These are phyloP conservation scores for Sesamia inferens DNA, from an alignment of 2,888 invertebrate genomes.

Conservation along the genomic window DNA sequence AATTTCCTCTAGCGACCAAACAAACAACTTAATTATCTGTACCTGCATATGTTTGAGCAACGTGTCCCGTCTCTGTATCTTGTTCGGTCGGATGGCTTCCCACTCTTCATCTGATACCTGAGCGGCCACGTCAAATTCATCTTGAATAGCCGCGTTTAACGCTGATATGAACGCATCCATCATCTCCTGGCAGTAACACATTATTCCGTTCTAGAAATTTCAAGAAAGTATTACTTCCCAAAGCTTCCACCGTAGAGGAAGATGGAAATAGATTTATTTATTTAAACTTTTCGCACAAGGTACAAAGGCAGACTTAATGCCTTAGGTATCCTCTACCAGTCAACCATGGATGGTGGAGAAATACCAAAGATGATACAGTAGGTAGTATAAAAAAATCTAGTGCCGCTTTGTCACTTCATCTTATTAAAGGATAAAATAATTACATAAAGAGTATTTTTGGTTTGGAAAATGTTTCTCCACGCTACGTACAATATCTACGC, in stretches of 20 bases:
- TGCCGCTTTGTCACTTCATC: too few relatives aligned
- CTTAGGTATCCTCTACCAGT: too few relatives aligned
- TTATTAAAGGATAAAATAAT: too few relatives aligned
- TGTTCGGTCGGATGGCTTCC: slow-evolving; percentile 94
- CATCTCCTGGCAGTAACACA: slow-evolving; percentile 93
- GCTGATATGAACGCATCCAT: slow-evolving; percentile 92
- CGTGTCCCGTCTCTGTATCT: slow-evolving; percentile 91
- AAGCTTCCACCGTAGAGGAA: too few relatives aligned
- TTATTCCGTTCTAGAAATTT: slow-evolving; percentile 89
- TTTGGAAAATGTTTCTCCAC: too few relatives aligned
- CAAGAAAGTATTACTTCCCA: not conserved
- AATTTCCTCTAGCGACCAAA: not conserved
- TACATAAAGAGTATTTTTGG: too few relatives aligned
- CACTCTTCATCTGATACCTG: slow-evolving; percentile 96
- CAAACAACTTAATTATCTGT: slow-evolving; percentile 10
- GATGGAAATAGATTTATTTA: not conserved
- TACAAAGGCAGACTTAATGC: too few relatives aligned
- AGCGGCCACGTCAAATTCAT: slow-evolving; percentile 93
- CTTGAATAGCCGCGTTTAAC: slow-evolving; percentile 91
- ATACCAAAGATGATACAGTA: too few relatives aligned
- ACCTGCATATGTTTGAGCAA: slow-evolving; percentile 93
- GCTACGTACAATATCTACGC: too few relatives aligned
- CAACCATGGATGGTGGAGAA: too few relatives aligned
- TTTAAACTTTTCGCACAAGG: too few relatives aligned
- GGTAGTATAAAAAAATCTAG: too few relatives aligned